Base-by-base conservation (phyloP, 2,888 invertebrate species). In the Creontiades dilutus region DNA sequence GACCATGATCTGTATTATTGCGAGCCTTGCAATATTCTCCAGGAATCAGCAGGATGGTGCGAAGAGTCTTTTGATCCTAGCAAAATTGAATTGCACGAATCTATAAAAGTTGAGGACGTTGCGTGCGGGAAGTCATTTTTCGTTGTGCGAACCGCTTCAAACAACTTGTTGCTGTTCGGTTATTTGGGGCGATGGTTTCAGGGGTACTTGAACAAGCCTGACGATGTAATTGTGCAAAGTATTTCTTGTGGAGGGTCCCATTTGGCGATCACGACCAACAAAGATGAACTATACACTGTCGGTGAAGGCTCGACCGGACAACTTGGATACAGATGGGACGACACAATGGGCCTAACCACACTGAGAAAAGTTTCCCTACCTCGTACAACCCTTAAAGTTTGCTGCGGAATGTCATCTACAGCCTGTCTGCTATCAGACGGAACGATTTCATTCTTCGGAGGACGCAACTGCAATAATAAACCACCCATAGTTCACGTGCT, bases 311-410 rank as follows among this genome's bases (percentile, higher is more conserved):
- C 37, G 0, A 5, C 37, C 0, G 78, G 78, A 16, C 78, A 78
- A 78, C 78, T 78, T 11, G 78, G 78, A 9, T 78, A 78, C 28
- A 46, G 13, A 37, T 78, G 78, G 78, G 19, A 37, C 16, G 5
- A 9, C 0, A 0, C 4, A 11, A 78, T 78, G 78, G 46, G 78
- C 47, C 37, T 46, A 1, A 47, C 47, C 16, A 78, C 78, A 16
- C 47, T 78, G 7, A 46, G 78, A n/a, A 37, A 46, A 78, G 78
- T 78, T 1, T 3, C 37, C 4, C 28, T 78, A 46, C 78, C 37
- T 13, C 46, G 78, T 0, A 0, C 46, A 47, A 46, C 1, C 2
- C n/a, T 37, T 0, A 78, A 78, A 78, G 46, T 78, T 4, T 78
- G 78, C 78, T 78, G 78, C 13, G 46, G 78, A 0, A 9, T 0